These are phyloP conservation scores for Drosophila funebris DNA, from an alignment of 1,140 invertebrate genomes.

Conservation along the genomic window DNA sequence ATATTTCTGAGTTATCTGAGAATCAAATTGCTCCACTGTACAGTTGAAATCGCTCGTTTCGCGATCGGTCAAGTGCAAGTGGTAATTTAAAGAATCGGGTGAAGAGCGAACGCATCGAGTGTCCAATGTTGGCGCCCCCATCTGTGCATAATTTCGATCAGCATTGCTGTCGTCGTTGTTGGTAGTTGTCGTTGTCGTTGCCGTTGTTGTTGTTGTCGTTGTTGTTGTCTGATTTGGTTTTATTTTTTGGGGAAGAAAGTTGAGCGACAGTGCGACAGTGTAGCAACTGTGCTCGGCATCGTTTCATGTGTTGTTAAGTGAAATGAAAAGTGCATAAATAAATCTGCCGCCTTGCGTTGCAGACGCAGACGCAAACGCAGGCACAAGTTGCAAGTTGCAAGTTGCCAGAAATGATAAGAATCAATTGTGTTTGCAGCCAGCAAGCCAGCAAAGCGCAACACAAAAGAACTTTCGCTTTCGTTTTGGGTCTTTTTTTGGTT, in stretches of 20 bases:
- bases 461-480: constrained; percentile 82
- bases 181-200: neutral
- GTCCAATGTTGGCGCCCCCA: constrained; percentile 73
- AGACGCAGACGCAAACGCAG: constrained; percentile 13
- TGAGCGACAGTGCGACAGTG: constrained; percentile 31
- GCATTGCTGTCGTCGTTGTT: constrained; percentile 20
- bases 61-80: constrained; percentile 77
- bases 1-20: too few relatives aligned
- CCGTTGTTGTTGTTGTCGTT: constrained; percentile 15
- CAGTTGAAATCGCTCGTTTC: constrained; percentile 14
- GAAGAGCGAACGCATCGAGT: constrained; percentile 49
- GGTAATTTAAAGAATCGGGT: constrained; percentile 77
- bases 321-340: constrained; percentile 83
- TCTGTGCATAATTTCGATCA: constrained; percentile 64
- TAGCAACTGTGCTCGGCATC: constrained; percentile 44
- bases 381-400: constrained; percentile 11
- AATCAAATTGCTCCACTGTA: constrained; percentile 14
- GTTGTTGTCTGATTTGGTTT: neutral
- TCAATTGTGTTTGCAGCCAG: constrained; percentile 40
- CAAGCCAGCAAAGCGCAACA: constrained; percentile 37
- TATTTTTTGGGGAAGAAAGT: constrained; percentile 59
- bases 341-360: constrained; percentile 53
- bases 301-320: constrained; percentile 75
- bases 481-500: constrained; percentile 40
- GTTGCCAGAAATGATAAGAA: constrained; percentile 63